These are phyloP conservation scores for Trididemnum clinides DNA, from an alignment of 23 tunicate genomes.

Conservation along the genomic window DNA sequence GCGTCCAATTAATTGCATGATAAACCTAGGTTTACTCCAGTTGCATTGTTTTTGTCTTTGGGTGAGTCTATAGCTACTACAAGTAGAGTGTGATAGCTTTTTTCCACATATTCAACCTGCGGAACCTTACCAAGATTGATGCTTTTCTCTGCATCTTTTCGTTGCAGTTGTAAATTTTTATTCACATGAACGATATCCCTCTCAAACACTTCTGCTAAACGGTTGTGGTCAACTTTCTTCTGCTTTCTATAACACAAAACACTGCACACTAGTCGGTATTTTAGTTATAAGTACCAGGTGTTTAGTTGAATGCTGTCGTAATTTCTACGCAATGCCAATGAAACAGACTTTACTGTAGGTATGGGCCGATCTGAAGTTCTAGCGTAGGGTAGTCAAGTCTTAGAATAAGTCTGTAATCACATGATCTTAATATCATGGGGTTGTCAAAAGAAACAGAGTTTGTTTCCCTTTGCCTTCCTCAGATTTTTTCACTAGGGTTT, in stretches of 20 bases:
- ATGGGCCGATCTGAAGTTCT: no score
- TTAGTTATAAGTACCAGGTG: not conserved
- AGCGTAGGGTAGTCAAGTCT: no score
- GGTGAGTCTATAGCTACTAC: not conserved
- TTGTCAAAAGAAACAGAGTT: no score
- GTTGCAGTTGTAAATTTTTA: constrained; percentile 30
- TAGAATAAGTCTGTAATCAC: no score
- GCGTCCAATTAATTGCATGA: no score
- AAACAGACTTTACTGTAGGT: not conserved
- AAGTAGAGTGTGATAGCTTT: not conserved
- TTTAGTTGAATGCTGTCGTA: not conserved
- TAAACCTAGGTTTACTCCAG: not conserved
- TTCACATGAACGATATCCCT: constrained; percentile 33
- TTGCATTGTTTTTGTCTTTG: not conserved
- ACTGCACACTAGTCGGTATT: not conserved
- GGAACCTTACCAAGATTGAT: not conserved
- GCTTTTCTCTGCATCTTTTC: constrained; percentile 1
- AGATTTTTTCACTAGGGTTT: no score
- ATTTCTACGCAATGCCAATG: not conserved
- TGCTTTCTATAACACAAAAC: constrained; percentile 10
- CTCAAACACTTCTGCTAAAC: not conserved
- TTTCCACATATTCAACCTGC: not conserved
- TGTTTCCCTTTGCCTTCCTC: no score
- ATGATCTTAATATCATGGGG: no score
- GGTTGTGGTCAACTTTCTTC: not conserved